phyloP scores from a whole-genome alignment of 2,888 invertebrate genomes.

The Dioctria rufipes region DNA sequence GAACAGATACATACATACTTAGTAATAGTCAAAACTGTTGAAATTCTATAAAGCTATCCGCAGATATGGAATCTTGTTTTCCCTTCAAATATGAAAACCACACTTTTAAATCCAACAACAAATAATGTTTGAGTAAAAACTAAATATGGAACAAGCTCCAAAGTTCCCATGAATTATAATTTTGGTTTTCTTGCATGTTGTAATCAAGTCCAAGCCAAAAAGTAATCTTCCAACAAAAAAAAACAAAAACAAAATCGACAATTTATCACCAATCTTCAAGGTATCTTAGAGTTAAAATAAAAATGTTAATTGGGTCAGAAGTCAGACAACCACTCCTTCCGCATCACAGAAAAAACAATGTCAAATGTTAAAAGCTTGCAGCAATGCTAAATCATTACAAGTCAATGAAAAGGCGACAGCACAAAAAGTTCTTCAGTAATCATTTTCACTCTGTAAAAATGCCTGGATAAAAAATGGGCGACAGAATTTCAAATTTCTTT shows the following conservation, averaged over 20 bases:
- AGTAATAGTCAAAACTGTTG: too few species aligned
- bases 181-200: not conserved
- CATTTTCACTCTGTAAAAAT: not conserved
- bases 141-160: not conserved
- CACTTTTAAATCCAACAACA: not conserved
- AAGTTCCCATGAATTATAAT: conserved; percentile 17
- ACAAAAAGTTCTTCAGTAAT: too few species aligned
- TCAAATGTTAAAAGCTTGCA: conserved; percentile 24
- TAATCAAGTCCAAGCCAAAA: conserved; percentile 13
- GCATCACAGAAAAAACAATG: not conserved
- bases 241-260: not conserved
- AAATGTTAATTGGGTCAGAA: conserved; percentile 28
- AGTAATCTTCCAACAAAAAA: conserved; percentile 6
- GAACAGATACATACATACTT: too few species aligned
- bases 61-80: not conserved
- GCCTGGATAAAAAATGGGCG: too few species aligned
- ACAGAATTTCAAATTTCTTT: too few species aligned
- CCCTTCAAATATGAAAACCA: not conserved
- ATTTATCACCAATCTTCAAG: conserved; percentile 20
- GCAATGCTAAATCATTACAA: conserved; percentile 20
- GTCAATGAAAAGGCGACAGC: conserved; percentile 4
- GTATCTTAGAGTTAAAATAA: conserved; percentile 9
- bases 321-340: conserved; percentile 1
- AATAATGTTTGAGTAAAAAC: not conserved
- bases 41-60: too few species aligned